Conservation (phyloP, 2,888 invertebrate genomes). For the Anthophora plumipes region DNA sequence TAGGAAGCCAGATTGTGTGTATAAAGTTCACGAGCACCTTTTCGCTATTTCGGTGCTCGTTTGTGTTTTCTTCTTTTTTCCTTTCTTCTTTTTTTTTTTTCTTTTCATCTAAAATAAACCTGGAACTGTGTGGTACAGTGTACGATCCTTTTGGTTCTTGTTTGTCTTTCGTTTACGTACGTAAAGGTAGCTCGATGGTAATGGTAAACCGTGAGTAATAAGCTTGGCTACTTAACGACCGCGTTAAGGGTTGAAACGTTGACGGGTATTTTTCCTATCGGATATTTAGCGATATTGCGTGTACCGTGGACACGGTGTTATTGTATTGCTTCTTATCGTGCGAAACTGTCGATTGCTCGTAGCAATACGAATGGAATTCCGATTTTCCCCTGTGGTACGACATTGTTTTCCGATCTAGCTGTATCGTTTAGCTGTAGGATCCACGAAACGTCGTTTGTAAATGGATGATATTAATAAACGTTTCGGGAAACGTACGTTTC, state of each 20-base stretch:
- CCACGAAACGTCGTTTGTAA: constrained; percentile 26
- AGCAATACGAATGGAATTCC: not conserved
- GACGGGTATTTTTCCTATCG: constrained; percentile 30
- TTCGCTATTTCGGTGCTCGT: constrained; percentile 8
- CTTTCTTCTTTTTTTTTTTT: constrained; percentile 19
- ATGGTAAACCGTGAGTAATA: constrained; percentile 42
- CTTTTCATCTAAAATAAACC: constrained; percentile 74
- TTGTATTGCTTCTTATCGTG: constrained; percentile 1
- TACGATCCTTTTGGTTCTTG: constrained; percentile 39
- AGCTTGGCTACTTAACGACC: constrained; percentile 39
- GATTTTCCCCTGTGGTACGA: constrained; percentile 1
- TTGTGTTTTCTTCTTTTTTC: constrained; percentile 16
- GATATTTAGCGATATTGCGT: constrained; percentile 26
- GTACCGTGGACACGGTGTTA: not conserved
- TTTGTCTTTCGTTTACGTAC: constrained; percentile 32
- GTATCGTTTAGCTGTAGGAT: constrained; percentile 4
- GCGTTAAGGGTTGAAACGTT: constrained; percentile 44
- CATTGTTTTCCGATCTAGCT: constrained; percentile 11
- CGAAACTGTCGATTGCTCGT: constrained; percentile 6
- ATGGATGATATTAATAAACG: constrained; percentile 18
- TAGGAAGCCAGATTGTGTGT: constrained; percentile 35
- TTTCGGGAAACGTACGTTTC: constrained; percentile 5
- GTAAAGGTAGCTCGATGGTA: constrained; percentile 33
- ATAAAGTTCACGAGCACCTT: constrained; percentile 51
- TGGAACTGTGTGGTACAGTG: constrained; percentile 37